Evolutionary conservation across 2,797 vertebrate species (phyloP).

Genomic region (Paramormyrops hopkinsi): DNA sequence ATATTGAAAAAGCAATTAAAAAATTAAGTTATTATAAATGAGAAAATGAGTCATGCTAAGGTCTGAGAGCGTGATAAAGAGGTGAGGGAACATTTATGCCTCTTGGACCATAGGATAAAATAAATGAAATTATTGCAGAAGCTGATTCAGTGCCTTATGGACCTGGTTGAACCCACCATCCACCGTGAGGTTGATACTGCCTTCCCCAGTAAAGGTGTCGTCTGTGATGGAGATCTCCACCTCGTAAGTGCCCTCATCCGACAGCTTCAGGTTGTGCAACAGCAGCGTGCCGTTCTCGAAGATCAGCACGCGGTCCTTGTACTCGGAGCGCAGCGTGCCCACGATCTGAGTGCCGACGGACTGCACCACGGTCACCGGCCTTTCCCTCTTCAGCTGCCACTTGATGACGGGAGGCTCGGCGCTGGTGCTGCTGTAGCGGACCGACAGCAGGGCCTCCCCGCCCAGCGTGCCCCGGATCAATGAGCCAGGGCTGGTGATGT

Average conservation of each 20-base stretch:
- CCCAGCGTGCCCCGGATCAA: conserved; percentile 80
- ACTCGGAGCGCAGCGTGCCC: conserved; percentile 84
- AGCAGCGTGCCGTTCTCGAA: conserved; percentile 87
- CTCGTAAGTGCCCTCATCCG: conserved; percentile 85
- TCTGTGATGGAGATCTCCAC: conserved; percentile 97
- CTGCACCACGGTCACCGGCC: conserved; percentile 86
- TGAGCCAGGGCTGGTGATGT: conserved; percentile 79
- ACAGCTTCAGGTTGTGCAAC: conserved; percentile 78
- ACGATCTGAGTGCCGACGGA: conserved; percentile 89
- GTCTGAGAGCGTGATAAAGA: neutral
- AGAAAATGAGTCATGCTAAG: neutral
- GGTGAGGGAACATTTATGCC: neutral
- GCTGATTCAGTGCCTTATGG: neutral
- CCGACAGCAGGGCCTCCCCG: conserved; percentile 78
- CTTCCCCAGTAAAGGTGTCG: conserved; percentile 89
- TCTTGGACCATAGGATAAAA: neutral
- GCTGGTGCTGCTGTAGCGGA: conserved; percentile 87
- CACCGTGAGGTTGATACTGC: conserved; percentile 84
- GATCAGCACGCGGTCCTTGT: conserved; percentile 81
- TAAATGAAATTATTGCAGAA: neutral
- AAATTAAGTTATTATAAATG: neutral
- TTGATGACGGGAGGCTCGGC: conserved; percentile 86
- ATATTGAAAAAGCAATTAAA: neutral
- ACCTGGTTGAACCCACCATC: conserved; percentile 67
- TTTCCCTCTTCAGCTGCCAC: conserved; percentile 89